Conservation (phyloP, 2,113 vertebrate genomes). For the Thunnus maccoyii region DNA sequence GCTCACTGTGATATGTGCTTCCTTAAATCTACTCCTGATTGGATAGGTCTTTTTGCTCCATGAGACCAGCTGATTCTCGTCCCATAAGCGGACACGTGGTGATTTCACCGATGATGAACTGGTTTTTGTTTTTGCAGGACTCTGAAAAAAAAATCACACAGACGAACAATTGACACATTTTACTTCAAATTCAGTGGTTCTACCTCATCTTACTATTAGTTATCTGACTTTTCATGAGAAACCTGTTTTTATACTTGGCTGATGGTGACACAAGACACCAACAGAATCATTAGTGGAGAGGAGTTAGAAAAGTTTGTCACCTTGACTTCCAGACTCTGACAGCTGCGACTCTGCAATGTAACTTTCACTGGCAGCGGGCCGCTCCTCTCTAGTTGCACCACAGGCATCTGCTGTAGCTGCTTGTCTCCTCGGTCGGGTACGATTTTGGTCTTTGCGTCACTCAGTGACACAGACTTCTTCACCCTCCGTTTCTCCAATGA, state of each 20-base stretch:
- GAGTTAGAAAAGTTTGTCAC: constrained; percentile 26
- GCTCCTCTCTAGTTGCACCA: constrained; percentile 48
- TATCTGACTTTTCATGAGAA: neutral
- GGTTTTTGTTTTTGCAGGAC: neutral
- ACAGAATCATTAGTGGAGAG: neutral
- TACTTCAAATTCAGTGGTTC: neutral
- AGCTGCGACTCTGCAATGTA: neutral
- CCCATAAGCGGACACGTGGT: fast-evolving
- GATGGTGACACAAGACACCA: neutral
- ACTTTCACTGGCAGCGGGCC: neutral
- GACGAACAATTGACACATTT: neutral
- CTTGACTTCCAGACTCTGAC: constrained; percentile 40
- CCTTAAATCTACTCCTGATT: constrained; percentile 52
- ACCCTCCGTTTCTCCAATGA: constrained; percentile 18
- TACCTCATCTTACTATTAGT: neutral
- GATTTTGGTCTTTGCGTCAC: neutral
- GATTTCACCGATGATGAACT: neutral
- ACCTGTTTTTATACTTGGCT: neutral
- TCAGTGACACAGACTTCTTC: neutral
- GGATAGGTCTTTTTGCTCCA: constrained; percentile 34
- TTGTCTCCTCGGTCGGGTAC: neutral
- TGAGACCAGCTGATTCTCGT: neutral
- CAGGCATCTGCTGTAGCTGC: constrained; percentile 47
- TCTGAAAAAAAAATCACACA: constrained; percentile 38
- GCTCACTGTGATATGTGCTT: constrained; percentile 37